Base-by-base conservation (phyloP, 1,140 invertebrate genomes). In the Lerema accius region DNA sequence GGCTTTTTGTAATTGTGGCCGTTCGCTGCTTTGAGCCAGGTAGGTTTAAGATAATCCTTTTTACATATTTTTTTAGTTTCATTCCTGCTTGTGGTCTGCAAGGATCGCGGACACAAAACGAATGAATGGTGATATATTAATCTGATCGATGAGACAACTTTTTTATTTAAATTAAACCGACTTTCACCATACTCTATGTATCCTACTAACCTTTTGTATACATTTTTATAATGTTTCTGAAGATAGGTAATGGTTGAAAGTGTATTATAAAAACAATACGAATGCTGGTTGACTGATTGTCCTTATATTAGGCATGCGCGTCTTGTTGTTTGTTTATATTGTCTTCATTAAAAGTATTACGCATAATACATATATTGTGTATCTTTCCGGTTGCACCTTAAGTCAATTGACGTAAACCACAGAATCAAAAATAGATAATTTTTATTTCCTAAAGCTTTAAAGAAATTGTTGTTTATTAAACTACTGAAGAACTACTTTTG, bases 31-130 rank as follows among this genome's bases (percentile, higher is more conserved):
- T 42, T 43, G 39, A 56, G 23, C 26, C 26, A 17, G 40, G 26
- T 58, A 58, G 26, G 40, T 32, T 19, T 43, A 56, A 43, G 39
- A 14, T 26, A 9, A n/a, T 17, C n/a, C 14, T n/a, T 15, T 56
- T 55, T 13, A 16, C 51, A 39, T 43, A 43, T 11, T 11, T 40
- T 45, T 58, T 46, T 58, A 16, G 53, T 58, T 58, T 45, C 53
- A 58, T 58, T 45, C 53, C 40, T 58, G 53, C 53, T 19, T 58
- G 39, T 58, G 40, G 45, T 58, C 26, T 26, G 28, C 15, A 32
- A 45, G 40, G 26, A 14, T 35, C 42, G 15, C 35, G 13, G 46
- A 13, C 26, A 26, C 19, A 45, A 45, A 43, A 48, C 19, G 46
- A 15, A 49, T 32, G 46, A 15, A 49, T 13, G 26, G 23, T 49